Conservation (phyloP, 2,797 vertebrate genomes). For the Iguana delicatissima region DNA sequence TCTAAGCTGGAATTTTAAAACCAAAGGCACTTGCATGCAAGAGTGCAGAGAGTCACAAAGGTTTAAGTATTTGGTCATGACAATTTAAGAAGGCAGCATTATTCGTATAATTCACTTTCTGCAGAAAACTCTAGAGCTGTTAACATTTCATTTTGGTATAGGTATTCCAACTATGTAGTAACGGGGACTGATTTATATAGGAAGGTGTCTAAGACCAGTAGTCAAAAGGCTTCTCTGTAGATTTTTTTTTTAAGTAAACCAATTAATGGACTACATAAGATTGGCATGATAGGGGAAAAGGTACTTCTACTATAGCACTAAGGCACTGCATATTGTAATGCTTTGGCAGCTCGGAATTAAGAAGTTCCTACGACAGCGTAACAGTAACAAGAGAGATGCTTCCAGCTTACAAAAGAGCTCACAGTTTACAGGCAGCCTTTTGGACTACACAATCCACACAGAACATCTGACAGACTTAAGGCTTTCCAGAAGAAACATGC, state of each 20-base stretch:
- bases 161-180: constrained; percentile 64
- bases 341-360: constrained; percentile 96
- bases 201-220: constrained; percentile 68
- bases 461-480: constrained; percentile 86
- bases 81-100: constrained; percentile 84
- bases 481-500: constrained; percentile 85
- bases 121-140: constrained; percentile 73
- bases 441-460: constrained; percentile 86
- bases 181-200: constrained; percentile 67
- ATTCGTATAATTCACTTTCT: constrained; percentile 79
- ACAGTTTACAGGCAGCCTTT: constrained; percentile 94
- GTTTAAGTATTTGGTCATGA: constrained; percentile 85
- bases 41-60: constrained; percentile 90
- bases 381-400: constrained; percentile 85
- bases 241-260: constrained; percentile 65
- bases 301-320: constrained; percentile 85
- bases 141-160: constrained; percentile 82
- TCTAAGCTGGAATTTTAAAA: constrained; percentile 93
- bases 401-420: constrained; percentile 92
- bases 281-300: constrained; percentile 75
- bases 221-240: constrained; percentile 65
- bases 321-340: constrained; percentile 97
- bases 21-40: constrained; percentile 99
- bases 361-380: constrained; percentile 86
- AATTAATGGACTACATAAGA: constrained; percentile 71